phyloP scores from a whole-genome alignment of 2,888 invertebrate species.

The Colletes collaris region DNA sequence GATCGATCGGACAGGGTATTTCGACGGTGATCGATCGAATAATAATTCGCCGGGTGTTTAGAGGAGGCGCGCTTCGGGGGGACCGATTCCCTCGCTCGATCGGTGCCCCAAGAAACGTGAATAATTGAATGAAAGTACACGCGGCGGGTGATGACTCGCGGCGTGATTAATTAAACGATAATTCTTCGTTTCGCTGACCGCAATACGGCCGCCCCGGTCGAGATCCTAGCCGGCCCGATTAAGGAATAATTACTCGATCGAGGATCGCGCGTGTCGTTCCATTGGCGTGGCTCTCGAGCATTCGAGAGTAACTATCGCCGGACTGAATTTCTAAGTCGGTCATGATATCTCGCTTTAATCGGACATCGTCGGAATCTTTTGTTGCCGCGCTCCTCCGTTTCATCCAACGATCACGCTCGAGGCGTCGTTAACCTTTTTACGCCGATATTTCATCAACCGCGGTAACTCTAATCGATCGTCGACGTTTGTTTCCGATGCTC shows the following conservation, averaged over 20 bases:
- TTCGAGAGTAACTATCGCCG: neutral
- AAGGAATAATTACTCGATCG: constrained; percentile 37
- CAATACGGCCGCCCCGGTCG: neutral
- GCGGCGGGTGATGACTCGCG: constrained; percentile 19
- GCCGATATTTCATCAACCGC: no score
- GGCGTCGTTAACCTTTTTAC: no score
- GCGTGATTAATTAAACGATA: constrained; percentile 44
- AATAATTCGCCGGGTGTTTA: constrained; percentile 37
- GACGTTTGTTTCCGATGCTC: no score
- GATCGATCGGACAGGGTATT: constrained; percentile 34
- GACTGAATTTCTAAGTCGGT: constrained; percentile 11
- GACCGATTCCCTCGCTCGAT: neutral
- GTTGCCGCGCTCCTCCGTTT: neutral
- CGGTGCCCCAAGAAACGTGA: constrained; percentile 21
- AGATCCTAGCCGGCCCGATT: constrained; percentile 6
- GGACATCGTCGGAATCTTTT: neutral
- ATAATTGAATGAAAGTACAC: constrained; percentile 46
- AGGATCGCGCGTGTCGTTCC: constrained; percentile 26
- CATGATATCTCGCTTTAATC: constrained; percentile 5
- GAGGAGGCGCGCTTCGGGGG: constrained; percentile 1
- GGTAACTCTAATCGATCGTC: no score
- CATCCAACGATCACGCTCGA: no score
- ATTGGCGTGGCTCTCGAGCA: neutral
- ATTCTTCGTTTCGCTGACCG: constrained; percentile 14
- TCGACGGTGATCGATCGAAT: constrained; percentile 36